These are phyloP conservation scores for Neoarius graeffei DNA, from an alignment of 2,113 vertebrate species.

Conservation along the genomic window DNA sequence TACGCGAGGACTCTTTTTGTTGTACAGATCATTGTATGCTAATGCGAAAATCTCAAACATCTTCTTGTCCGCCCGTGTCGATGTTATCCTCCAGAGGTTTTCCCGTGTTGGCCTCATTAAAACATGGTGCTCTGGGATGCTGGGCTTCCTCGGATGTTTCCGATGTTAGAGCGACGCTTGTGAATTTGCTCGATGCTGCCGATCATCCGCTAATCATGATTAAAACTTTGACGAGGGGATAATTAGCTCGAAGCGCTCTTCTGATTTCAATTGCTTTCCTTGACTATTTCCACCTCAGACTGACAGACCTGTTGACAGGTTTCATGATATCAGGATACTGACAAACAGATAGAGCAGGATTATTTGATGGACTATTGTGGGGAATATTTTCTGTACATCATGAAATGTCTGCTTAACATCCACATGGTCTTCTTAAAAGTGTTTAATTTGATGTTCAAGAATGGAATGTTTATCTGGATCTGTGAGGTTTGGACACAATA, in stretches of 20 bases:
- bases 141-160: constrained; percentile 18
- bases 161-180: not conserved
- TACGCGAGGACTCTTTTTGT: not conserved
- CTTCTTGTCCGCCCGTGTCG: not conserved
- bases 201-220: constrained; percentile 37
- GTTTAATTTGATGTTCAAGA: not conserved
- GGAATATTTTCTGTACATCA: not conserved
- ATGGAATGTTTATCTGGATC: not conserved
- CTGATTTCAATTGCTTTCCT: constrained; percentile 44
- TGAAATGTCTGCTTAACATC: not conserved
- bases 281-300: not conserved
- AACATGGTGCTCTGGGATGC: not conserved
- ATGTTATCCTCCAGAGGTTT: not conserved
- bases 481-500: not conserved
- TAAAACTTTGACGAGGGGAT: constrained; percentile 27
- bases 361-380: not conserved
- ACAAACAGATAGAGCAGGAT: not conserved
- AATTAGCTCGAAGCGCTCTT: constrained; percentile 32
- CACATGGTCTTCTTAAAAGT: not conserved
- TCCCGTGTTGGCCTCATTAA: not conserved
- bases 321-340: not conserved
- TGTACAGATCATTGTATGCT: not conserved
- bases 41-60: not conserved
- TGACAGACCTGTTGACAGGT: not conserved
- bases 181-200: not conserved